Evolutionary conservation across 2,888 invertebrate genomes (phyloP).

Genomic region (Siphonodentalium dalli): DNA sequence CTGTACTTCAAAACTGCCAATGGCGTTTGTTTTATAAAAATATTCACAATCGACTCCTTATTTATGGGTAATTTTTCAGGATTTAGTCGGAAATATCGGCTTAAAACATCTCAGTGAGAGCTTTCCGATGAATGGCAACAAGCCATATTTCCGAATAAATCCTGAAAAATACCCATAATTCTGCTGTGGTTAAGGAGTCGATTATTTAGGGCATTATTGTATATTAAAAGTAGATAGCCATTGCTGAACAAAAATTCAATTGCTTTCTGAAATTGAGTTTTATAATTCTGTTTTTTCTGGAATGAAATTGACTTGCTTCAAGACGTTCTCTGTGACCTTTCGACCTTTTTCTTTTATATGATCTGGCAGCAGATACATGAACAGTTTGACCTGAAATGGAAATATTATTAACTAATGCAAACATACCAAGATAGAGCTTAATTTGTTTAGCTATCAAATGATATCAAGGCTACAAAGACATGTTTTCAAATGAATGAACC

Average conservation of each 20-base stretch:
- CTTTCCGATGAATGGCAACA: no score
- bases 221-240: no score
- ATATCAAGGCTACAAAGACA: not conserved
- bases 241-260: not conserved
- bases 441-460: not conserved
- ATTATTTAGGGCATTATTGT: no score
- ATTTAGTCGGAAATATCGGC: no score
- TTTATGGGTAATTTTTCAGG: no score
- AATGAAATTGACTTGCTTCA: conserved; percentile 36
- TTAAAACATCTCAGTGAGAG: no score
- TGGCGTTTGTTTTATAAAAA: no score
- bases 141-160: no score
- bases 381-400: conserved; percentile 42
- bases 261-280: not conserved
- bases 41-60: no score
- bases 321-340: conserved; percentile 35
- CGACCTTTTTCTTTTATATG: conserved; percentile 43
- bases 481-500: not conserved
- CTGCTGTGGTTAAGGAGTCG: no score
- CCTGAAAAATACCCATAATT: no score
- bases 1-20: no score
- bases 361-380: conserved; percentile 48
- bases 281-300: conserved; percentile 3
- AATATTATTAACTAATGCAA: not conserved
- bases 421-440: not conserved